These are phyloP conservation scores for Gymnogyps californianus DNA, from an alignment of 2,113 vertebrate genomes.

Conservation along the genomic window DNA sequence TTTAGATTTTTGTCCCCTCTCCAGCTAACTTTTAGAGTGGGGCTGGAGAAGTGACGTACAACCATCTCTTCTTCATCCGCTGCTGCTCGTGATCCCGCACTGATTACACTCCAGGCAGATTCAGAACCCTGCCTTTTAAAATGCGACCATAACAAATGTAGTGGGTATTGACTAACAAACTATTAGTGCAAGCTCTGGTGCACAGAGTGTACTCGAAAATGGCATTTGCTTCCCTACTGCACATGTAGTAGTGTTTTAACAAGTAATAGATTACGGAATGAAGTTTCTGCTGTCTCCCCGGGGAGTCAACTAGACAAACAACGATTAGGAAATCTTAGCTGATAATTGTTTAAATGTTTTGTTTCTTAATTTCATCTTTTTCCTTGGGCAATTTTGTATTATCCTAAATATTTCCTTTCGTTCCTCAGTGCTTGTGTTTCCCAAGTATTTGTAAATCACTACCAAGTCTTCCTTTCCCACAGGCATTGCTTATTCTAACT, in stretches of 20 bases:
- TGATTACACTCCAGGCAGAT: not conserved
- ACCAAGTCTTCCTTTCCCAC: conserved; percentile 47
- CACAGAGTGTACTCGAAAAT: not conserved
- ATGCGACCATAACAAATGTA: accelerated
- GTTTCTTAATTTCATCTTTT: conserved; percentile 49
- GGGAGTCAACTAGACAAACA: conserved; percentile 27
- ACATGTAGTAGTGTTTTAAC: not conserved
- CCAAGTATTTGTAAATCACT: conserved; percentile 39
- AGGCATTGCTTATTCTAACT: conserved; percentile 48
- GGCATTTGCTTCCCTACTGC: not conserved
- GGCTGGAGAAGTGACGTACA: not conserved
- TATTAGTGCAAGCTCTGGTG: not conserved
- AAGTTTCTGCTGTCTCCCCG: not conserved
- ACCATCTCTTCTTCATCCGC: not conserved
- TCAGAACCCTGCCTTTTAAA: not conserved
- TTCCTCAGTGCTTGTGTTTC: conserved; percentile 13
- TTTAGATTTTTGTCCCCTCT: not conserved
- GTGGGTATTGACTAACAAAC: not conserved
- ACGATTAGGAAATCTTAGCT: conserved; percentile 37
- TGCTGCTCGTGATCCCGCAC: not conserved
- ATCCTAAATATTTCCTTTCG: conserved; percentile 14
- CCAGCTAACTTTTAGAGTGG: not conserved
- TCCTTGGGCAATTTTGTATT: not conserved
- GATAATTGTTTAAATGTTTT: conserved; percentile 52
- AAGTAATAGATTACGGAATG: not conserved